phyloP scores from a whole-genome alignment of 2,888 invertebrate species.

The Agonopterix arenella region DNA sequence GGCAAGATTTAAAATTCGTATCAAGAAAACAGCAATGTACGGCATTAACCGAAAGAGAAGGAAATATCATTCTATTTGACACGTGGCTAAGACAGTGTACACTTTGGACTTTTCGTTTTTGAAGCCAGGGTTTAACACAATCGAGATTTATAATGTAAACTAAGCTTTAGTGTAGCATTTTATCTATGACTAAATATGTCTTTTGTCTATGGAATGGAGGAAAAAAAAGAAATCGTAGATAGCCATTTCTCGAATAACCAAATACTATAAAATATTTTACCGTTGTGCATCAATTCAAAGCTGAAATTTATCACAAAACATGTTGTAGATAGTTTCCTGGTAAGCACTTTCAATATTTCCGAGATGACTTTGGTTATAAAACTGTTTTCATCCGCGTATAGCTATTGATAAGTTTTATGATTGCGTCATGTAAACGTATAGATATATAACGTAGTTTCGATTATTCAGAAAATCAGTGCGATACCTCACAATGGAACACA shows the following conservation, averaged over 20 bases:
- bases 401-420: conserved; percentile 59
- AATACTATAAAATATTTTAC: conserved; percentile 24
- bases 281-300: conserved; percentile 7
- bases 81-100: no score
- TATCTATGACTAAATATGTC: background rate
- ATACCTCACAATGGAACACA: conserved; percentile 10
- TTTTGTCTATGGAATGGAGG: background rate
- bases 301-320: conserved; percentile 12
- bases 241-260: conserved; percentile 57
- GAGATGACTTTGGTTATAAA: conserved; percentile 54
- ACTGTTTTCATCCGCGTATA: conserved; percentile 62
- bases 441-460: conserved; percentile 36
- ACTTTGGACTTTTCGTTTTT: no score
- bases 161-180: background rate
- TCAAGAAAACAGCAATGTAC: no score
- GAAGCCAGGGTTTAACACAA: no score
- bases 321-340: conserved; percentile 24
- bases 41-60: no score
- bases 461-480: conserved; percentile 21
- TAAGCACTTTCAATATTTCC: conserved; percentile 32
- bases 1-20: no score
- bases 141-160: no score
- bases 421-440: conserved; percentile 72
- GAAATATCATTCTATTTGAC: no score
- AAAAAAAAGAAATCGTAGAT: conserved; percentile 43